phyloP scores from a whole-genome alignment of 2,113 vertebrate genomes.

The Tringa solitaria region DNA sequence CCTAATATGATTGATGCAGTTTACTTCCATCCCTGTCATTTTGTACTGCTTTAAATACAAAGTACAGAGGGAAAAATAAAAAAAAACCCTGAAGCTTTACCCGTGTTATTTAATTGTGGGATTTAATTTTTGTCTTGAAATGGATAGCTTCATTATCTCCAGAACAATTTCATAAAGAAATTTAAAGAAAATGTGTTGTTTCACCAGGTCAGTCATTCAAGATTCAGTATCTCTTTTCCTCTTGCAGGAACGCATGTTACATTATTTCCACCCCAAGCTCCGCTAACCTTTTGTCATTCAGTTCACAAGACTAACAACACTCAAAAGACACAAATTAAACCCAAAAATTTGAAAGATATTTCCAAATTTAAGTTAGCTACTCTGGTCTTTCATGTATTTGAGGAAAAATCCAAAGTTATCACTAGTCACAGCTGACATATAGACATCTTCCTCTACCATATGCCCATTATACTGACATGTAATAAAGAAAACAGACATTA shows the following conservation, averaged over 20 bases:
- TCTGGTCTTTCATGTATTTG: neutral
- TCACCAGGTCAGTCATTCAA: neutral
- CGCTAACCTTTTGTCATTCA: neutral
- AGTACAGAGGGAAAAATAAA: neutral
- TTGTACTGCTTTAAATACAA: neutral
- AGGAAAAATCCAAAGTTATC: neutral
- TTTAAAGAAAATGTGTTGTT: neutral
- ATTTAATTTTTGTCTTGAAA: neutral
- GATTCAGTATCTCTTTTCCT: neutral
- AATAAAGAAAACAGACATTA: neutral
- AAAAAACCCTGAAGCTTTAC: neutral
- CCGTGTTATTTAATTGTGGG: neutral
- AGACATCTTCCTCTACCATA: neutral
- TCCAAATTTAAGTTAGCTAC: neutral
- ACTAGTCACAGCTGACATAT: neutral
- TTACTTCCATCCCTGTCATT: neutral
- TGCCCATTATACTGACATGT: neutral
- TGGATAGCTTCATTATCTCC: neutral
- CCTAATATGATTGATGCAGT: neutral
- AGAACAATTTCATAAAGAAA: neutral
- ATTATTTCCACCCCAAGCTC: neutral
- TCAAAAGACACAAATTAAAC: neutral
- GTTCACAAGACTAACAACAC: neutral
- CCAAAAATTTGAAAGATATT: neutral
- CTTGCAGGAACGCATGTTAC: neutral